Evolutionary conservation across 2,888 invertebrate species (phyloP).

Genomic region (Ophonus ardosiacus): DNA sequence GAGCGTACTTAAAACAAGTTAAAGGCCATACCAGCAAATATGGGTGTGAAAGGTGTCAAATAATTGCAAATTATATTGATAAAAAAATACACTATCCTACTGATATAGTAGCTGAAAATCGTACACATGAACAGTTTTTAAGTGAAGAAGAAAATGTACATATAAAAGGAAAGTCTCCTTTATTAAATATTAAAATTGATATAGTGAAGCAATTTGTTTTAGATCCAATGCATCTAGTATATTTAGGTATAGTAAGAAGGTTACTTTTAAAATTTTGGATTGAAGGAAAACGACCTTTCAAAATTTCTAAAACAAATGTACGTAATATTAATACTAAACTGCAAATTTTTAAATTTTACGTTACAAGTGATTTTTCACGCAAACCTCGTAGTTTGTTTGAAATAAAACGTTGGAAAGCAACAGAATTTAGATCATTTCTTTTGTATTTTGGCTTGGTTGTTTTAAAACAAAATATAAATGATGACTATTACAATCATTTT

Average conservation of each 20-base stretch:
- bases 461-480: not conserved
- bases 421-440: not conserved
- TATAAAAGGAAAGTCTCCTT: conserved; percentile 9
- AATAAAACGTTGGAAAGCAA: conserved; percentile 13
- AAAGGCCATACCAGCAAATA: not conserved
- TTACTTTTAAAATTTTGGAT: conserved; percentile 2
- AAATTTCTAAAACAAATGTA: conserved; percentile 1
- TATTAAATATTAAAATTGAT: not conserved
- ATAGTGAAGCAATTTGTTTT: conserved; percentile 11
- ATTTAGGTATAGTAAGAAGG: conserved; percentile 13
- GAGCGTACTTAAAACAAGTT: conserved; percentile 17
- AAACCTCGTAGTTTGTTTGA: not conserved
- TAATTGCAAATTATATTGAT: not conserved
- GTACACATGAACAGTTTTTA: not conserved
- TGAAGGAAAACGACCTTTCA: conserved; percentile 17
- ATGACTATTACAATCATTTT: not conserved
- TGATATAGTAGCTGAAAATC: not conserved
- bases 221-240: conserved; percentile 26
- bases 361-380: not conserved
- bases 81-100: not conserved
- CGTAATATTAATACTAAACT: not conserved
- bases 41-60: conserved; percentile 18
- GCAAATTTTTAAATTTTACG: not conserved
- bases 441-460: not conserved
- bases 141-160: not conserved